Evolutionary conservation across 2,113 vertebrate genomes (phyloP), one percentile per base, ranked within the genome.

Genomic region (Hippocampus zosterae): DNA sequence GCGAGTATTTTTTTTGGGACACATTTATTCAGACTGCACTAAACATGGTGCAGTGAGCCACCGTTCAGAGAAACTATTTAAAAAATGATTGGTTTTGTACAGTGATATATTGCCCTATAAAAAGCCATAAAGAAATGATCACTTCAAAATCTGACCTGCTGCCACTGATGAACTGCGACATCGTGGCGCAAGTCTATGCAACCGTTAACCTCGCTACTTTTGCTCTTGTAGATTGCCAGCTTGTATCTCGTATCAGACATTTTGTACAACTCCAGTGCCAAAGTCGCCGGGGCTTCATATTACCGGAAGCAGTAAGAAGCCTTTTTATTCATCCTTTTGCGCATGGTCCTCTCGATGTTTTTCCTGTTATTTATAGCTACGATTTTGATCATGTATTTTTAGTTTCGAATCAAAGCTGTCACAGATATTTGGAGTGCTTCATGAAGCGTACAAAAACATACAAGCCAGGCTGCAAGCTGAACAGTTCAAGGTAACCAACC

Each of bases 401-500:
- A 94, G 92, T 84, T 93, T 94, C 81, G 93, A 94, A 87, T 64
- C 86, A 10, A 93, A 90, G 76, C 84, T 94, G 50, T 79, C 87
- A 0, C 88, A 93, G 81, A 92, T 94, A 84, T 94, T 93, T 75
- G 87, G 84, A 60, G 92, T 92, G 72, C 87, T 94, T 27, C 88
- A 92, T 40, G 89, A 88, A 57, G 88, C 84, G 0, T 89, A 93
- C 70, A 90, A 89, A 81, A 92, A 91, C 81, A 92, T 94, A 55
- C 92, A 92, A 78, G 92, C 91, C 67, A 85, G 93, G 65, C 86
- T 94, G 70, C 93, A 94, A 69, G 93, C 93, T 1, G 93, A 94
- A 67, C 92, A 92, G 86, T 93, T 94, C 71, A 94, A 93, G 91
- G 93, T 93, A 79, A 78, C 19, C 1, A 79, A 78, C 19, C 1